Evolutionary conservation across 2,888 invertebrate species (phyloP).

Genomic region (Heteromurus nitidus): DNA sequence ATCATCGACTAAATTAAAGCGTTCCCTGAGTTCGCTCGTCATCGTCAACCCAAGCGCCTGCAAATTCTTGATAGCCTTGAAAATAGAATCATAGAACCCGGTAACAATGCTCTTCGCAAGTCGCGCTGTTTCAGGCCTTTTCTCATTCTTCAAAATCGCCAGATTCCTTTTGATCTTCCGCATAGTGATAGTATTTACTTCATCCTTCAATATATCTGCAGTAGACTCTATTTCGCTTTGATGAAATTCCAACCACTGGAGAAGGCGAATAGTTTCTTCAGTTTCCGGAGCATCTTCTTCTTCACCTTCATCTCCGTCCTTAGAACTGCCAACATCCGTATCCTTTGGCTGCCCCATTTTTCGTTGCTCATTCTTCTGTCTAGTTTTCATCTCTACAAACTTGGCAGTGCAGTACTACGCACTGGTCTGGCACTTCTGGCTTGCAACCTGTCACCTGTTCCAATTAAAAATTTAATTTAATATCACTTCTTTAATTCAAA

Average conservation of each 20-base stretch:
- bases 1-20: slow-evolving; percentile 33
- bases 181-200: slow-evolving; percentile 15
- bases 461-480: no score
- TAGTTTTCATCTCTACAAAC: no score
- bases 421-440: no score
- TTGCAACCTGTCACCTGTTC: no score
- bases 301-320: not conserved
- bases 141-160: slow-evolving; percentile 19
- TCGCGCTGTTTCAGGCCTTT: slow-evolving; percentile 19
- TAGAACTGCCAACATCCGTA: no score
- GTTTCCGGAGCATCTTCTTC: not conserved
- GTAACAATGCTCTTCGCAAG: slow-evolving; percentile 33
- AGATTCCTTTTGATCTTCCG: slow-evolving; percentile 15
- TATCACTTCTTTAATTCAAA: no score
- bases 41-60: slow-evolving; percentile 11
- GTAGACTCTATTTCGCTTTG: not conserved
- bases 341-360: no score
- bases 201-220: slow-evolving; percentile 45
- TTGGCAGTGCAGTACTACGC: no score
- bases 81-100: slow-evolving; percentile 34
- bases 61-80: slow-evolving; percentile 34
- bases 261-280: not conserved
- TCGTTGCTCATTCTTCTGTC: no score
- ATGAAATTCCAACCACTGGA: slow-evolving; percentile 18
- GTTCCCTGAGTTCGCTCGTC: slow-evolving; percentile 35